Percentiles rank a stretch among this genome's conserved stretches.
These are phyloP conservation scores for Cryptocephalus moraei DNA, from an alignment of 2,888 invertebrate genomes.

Conservation along the genomic window DNA sequence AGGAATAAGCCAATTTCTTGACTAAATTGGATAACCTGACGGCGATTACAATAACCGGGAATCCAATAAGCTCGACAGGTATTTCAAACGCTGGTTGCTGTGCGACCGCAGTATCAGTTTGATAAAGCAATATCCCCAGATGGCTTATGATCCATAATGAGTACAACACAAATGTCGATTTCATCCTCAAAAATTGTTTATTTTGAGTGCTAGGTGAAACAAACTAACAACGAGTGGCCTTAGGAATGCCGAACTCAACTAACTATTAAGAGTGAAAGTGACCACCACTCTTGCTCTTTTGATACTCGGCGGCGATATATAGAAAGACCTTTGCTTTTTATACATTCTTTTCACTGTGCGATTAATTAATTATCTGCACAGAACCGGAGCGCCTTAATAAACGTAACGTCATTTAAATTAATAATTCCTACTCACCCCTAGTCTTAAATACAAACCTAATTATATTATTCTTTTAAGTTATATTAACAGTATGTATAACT, in stretches of 20 bases:
- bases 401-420: too few relatives aligned
- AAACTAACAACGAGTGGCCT: not conserved
- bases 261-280: slow-evolving; percentile 9
- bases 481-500: too few relatives aligned
- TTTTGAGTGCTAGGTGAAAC: slow-evolving; percentile 7
- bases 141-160: too few relatives aligned
- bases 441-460: too few relatives aligned
- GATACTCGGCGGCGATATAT: too few relatives aligned
- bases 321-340: too few relatives aligned
- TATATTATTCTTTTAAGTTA: too few relatives aligned
- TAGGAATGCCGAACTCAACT: slow-evolving; percentile 9
- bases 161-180: slow-evolving; percentile 15
- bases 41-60: slow-evolving; percentile 70
- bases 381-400: too few relatives aligned
- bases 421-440: too few relatives aligned
- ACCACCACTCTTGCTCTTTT: not conserved
- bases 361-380: too few relatives aligned
- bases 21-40: slow-evolving; percentile 72
- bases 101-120: slow-evolving; percentile 12
- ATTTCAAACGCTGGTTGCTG: slow-evolving; percentile 54
- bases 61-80: slow-evolving; percentile 76
- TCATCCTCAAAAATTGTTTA: slow-evolving; percentile 17
- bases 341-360: too few relatives aligned
- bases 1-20: slow-evolving; percentile 71
- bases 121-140: too few relatives aligned